Conservation (phyloP, 2,113 vertebrate species). For the Notiomystis cincta region DNA sequence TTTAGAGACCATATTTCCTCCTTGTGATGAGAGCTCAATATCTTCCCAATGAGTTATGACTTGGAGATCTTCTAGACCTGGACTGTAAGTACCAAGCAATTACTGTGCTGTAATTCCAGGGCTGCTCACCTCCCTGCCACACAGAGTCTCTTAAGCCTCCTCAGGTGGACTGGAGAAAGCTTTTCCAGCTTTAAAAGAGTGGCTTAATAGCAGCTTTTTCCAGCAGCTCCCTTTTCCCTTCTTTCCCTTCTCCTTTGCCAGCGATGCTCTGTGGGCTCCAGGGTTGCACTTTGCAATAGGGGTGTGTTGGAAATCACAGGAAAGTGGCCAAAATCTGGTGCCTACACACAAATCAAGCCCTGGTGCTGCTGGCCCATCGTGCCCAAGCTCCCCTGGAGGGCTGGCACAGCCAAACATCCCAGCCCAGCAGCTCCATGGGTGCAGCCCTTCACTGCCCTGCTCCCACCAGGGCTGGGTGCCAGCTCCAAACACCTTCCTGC, state of each 20-base stretch:
- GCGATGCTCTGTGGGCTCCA: background rate
- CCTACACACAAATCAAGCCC: background rate
- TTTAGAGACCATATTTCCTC: constrained; percentile 69
- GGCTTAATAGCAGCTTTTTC: background rate
- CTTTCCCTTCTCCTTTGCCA: background rate
- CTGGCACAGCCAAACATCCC: background rate
- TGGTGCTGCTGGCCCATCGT: background rate
- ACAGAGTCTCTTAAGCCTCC: background rate
- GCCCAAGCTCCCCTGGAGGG: background rate
- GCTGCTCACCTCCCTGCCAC: background rate
- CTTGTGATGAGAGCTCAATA: constrained; percentile 55
- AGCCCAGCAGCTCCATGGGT: background rate
- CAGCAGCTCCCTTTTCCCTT: background rate
- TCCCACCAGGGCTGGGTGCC: background rate
- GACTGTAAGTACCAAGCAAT: constrained; percentile 56
- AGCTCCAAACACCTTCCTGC: background rate
- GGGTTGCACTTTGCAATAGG: background rate
- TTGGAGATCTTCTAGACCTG: constrained; percentile 23
- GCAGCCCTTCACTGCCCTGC: background rate
- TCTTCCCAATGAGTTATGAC: constrained; percentile 62
- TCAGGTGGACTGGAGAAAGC: background rate
- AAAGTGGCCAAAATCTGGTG: background rate
- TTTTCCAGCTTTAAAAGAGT: background rate
- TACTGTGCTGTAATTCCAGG: constrained; percentile 23
- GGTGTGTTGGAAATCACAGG: accelerated